Evolutionary conservation across 2,113 vertebrate genomes (phyloP).

Genomic region (Echinops telfairi): DNA sequence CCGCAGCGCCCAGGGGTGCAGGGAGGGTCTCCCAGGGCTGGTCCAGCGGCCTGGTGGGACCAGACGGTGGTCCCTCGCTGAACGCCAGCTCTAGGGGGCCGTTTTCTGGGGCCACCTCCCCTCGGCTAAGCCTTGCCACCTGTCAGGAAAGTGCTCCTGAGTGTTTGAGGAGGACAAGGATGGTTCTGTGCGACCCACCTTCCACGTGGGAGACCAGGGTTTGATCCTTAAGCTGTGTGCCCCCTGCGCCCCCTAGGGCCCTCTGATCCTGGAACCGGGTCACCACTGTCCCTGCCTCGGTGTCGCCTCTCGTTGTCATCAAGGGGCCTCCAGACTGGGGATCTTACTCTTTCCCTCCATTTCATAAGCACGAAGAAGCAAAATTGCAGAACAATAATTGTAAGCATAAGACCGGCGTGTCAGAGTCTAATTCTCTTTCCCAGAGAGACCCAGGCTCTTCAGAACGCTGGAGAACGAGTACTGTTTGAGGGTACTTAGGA

Average conservation of each 20-base stretch:
- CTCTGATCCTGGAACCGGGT: too few species aligned
- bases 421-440: neutral
- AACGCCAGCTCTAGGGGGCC: too few species aligned
- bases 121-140: neutral
- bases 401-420: neutral
- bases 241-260: too few species aligned
- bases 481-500: neutral
- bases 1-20: neutral
- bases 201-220: neutral
- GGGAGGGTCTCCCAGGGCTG: too few species aligned
- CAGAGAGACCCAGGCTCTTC: neutral
- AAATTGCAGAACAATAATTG: neutral
- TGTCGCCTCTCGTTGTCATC: too few species aligned
- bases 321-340: too few species aligned
- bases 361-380: neutral
- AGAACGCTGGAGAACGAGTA: neutral
- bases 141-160: neutral
- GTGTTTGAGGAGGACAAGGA: neutral
- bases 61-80: neutral
- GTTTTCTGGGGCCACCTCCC: neutral
- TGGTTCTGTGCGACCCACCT: neutral
- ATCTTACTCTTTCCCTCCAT: too few species aligned
- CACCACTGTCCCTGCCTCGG: neutral
- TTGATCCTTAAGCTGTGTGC: neutral
- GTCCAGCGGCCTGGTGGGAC: accelerated